phyloP scores from a whole-genome alignment of 2,113 vertebrate species.

The Hydropotes inermis region DNA sequence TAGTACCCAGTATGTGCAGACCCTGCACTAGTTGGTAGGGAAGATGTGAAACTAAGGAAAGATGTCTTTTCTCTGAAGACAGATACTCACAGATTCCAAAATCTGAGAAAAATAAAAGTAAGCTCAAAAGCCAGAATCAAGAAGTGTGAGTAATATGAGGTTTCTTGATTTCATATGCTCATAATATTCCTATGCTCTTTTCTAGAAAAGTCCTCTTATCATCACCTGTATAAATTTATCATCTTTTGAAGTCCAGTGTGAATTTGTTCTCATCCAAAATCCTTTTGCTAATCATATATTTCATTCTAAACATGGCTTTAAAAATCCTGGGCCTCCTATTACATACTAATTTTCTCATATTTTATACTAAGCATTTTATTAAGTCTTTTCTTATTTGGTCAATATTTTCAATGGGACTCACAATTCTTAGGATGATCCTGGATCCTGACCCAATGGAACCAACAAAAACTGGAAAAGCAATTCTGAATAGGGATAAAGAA shows the following conservation, averaged over 20 bases:
- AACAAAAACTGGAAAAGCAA: background rate
- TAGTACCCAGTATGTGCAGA: background rate
- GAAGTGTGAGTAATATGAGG: background rate
- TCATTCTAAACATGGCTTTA: background rate
- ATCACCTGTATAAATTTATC: background rate
- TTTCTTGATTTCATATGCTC: background rate
- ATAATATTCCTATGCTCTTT: background rate
- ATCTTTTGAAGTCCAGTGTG: background rate
- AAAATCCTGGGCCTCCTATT: background rate
- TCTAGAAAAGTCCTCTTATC: background rate
- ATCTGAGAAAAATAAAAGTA: background rate
- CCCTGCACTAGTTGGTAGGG: background rate
- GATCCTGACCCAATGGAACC: background rate
- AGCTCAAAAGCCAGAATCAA: background rate
- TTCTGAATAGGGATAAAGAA: background rate
- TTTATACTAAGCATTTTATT: background rate
- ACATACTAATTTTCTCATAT: background rate
- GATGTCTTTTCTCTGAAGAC: background rate
- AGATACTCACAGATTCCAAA: background rate
- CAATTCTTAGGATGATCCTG: background rate
- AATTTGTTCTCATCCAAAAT: background rate
- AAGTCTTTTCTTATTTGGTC: background rate
- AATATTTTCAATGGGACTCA: background rate
- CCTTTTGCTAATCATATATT: background rate
- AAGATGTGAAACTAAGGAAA: background rate